These are phyloP conservation scores for Protosalanx chinensis DNA, from an alignment of 2,797 vertebrate species.

Conservation along the genomic window DNA sequence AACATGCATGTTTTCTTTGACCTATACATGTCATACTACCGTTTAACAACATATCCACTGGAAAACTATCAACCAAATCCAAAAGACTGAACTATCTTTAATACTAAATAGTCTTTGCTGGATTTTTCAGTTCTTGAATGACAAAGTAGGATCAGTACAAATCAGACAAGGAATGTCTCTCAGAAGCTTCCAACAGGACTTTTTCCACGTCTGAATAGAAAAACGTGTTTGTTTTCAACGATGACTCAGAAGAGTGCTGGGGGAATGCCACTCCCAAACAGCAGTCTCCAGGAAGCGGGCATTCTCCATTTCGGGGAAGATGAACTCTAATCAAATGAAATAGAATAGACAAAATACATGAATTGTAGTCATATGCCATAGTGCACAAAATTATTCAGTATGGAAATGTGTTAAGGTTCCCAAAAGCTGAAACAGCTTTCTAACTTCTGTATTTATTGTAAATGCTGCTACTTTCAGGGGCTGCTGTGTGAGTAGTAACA, in stretches of 20 bases:
- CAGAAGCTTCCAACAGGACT: not conserved
- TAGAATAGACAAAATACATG: conserved; percentile 14
- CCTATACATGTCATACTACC: too few relatives aligned
- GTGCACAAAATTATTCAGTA: too few relatives aligned
- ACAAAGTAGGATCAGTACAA: not conserved
- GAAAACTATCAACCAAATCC: too few relatives aligned
- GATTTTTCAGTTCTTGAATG: not conserved
- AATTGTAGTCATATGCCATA: not conserved
- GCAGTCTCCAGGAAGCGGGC: conserved; percentile 88
- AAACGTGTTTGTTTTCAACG: not conserved
- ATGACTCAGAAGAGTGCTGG: conserved; percentile 84
- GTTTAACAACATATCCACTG: too few relatives aligned
- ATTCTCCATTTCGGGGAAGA: conserved; percentile 80
- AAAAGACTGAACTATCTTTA: not conserved
- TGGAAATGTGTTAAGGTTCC: too few relatives aligned
- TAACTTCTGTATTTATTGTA: too few relatives aligned
- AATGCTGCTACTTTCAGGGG: not conserved
- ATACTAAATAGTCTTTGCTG: too few relatives aligned
- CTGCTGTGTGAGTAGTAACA: conserved; percentile 23
- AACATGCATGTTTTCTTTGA: not conserved
- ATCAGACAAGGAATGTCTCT: too few relatives aligned
- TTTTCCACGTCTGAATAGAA: not conserved
- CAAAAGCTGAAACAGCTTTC: too few relatives aligned
- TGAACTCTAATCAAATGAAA: conserved; percentile 48
- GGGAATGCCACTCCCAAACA: conserved; percentile 90